Percentiles rank a stretch among this genome's conserved stretches.
phyloP scores from a whole-genome alignment of 2,888 invertebrate species.

The Zhuqinia jingwanae region DNA sequence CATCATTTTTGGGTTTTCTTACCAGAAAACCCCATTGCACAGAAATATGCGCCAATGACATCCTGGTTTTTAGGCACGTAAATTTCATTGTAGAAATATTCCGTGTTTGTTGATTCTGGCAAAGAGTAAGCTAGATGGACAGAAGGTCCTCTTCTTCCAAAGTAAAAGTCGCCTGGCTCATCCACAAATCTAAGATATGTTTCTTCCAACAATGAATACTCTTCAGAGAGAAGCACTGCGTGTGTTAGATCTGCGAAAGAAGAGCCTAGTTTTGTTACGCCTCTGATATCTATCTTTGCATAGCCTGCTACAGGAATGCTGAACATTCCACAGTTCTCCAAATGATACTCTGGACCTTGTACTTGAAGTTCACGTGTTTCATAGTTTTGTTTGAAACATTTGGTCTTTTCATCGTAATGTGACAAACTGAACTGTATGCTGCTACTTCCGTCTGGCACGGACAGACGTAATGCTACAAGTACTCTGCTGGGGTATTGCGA shows the following conservation, averaged over 20 bases:
- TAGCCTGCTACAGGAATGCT: slow-evolving; percentile 72
- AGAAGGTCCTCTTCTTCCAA: slow-evolving; percentile 77
- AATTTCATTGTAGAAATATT: slow-evolving; percentile 77
- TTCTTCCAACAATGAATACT: slow-evolving; percentile 41
- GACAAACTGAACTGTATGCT: slow-evolving; percentile 44
- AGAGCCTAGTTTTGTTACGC: slow-evolving; percentile 63
- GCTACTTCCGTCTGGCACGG: slow-evolving; percentile 69
- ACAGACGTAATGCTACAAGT: slow-evolving; percentile 68
- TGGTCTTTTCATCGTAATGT: not conserved
- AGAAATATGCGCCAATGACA: slow-evolving; percentile 75
- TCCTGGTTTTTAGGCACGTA: slow-evolving; percentile 73
- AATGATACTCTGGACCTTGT: slow-evolving; percentile 73
- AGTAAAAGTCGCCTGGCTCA: slow-evolving; percentile 74
- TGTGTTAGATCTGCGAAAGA: slow-evolving; percentile 68
- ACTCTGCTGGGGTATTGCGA: slow-evolving; percentile 63
- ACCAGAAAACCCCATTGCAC: slow-evolving; percentile 73
- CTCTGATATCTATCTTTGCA: slow-evolving; percentile 73
- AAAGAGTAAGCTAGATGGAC: slow-evolving; percentile 72
- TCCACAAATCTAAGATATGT: slow-evolving; percentile 48
- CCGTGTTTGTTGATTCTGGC: slow-evolving; percentile 28
- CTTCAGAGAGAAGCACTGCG: slow-evolving; percentile 56
- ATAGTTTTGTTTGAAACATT: not conserved
- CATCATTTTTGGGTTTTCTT: too few relatives aligned
- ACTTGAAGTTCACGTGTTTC: slow-evolving; percentile 51
- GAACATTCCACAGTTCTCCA: slow-evolving; percentile 73